phyloP scores from a whole-genome alignment of 2,113 vertebrate genomes.

The Lophotis ruficrista region DNA sequence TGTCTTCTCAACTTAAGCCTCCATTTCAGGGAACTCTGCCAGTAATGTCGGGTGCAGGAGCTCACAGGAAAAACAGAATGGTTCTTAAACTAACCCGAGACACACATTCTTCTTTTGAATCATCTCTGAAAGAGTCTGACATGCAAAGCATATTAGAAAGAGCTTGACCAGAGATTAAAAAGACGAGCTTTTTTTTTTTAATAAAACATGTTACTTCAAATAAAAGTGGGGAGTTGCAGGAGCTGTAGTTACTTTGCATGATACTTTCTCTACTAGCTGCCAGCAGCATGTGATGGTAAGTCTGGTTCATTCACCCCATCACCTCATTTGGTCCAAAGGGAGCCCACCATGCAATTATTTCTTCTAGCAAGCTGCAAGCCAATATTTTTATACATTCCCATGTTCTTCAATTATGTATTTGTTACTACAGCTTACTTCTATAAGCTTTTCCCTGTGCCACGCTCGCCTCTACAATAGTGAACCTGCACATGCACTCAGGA shows the following conservation, averaged over 20 bases:
- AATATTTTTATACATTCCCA: neutral
- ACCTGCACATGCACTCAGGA: neutral
- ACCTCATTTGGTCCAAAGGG: neutral
- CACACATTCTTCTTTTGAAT: neutral
- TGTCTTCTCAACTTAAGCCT: neutral
- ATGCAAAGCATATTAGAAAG: neutral
- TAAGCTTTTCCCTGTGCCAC: neutral
- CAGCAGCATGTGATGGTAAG: accelerated
- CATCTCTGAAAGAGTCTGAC: neutral
- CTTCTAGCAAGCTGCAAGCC: neutral
- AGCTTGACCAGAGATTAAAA: neutral
- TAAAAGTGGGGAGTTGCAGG: neutral
- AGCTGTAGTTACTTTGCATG: neutral
- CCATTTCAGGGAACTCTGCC: neutral
- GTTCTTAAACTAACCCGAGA: neutral
- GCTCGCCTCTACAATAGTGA: accelerated
- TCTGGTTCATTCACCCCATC: accelerated
- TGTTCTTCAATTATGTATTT: neutral
- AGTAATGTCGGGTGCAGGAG: neutral
- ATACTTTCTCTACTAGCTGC: neutral
- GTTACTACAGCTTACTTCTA: neutral
- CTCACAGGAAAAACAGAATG: accelerated
- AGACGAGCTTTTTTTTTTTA: too few species aligned
- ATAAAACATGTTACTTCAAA: neutral
- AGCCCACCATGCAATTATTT: accelerated